Base-by-base conservation (phyloP, 2,113 vertebrate genomes). In the Psammodynastes pulverulentus region DNA sequence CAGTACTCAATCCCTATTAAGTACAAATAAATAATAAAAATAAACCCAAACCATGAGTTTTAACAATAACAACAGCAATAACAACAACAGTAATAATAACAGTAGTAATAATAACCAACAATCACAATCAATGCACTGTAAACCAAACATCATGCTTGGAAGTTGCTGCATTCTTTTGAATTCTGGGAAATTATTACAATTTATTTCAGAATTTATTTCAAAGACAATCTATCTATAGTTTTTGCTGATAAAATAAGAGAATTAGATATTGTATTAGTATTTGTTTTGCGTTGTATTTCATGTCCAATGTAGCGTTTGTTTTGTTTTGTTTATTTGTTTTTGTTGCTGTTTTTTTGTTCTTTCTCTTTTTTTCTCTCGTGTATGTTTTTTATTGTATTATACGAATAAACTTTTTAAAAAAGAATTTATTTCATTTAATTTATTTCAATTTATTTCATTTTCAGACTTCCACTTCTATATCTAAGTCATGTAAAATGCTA, bases 401-500 rank as follows among this genome's bases (percentile, higher is more conserved):
- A n/a, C n/a, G n/a, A n/a, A n/a, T n/a, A n/a, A n/a, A n/a, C n/a
- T n/a, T n/a, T n/a, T n/a, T n/a, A n/a, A n/a, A n/a, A n/a, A 86
- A 58, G 1, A 79, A 58, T 84, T 92, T 91, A 3, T 85, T 3
- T 91, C 10, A 67, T 34, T 34, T 67, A 15, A 15, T 67, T 62
- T n/a, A 62, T n/a, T 67, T 67, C 62, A 17, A n/a, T 52, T 56
- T 43, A 92, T 94, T 93, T 89, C 0, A 92, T 84, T 91, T 87
- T 90, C 89, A 92, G 79, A 85, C 8, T 88, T 92, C 84, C 88
- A 91, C 79, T 84, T 93, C 53, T 90, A 4, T 3, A 26, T 89
- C 58, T 89, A 51, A 92, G 94, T 91, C 62, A 39, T 12, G 34
- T n/a, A 93, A 91, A 93, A 93, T n/a, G 10, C 10, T 91, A 86